These are phyloP conservation scores for Matsumyia berberina DNA, from an alignment of 2,888 invertebrate species.

Conservation along the genomic window DNA sequence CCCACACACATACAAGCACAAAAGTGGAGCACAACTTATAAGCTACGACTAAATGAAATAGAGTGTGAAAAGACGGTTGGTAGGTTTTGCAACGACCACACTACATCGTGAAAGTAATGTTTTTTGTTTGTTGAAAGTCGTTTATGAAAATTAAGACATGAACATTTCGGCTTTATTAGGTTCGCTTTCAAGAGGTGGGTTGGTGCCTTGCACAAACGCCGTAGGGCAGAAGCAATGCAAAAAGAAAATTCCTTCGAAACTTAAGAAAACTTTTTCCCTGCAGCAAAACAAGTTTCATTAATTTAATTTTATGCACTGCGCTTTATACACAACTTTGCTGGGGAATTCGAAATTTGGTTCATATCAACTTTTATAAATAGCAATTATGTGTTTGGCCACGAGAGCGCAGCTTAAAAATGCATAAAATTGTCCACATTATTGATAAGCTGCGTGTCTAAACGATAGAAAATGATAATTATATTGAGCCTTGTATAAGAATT, in stretches of 20 bases:
- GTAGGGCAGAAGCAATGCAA: not conserved
- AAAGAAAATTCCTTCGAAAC: conserved; percentile 15
- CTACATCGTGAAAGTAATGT: conserved; percentile 52
- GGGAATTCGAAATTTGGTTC: conserved; percentile 18
- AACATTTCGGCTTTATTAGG: conserved; percentile 61
- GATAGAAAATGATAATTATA: not conserved
- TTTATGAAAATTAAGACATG: conserved; percentile 68
- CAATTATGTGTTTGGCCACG: conserved; percentile 3
- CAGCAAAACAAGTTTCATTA: conserved; percentile 44
- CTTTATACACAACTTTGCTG: conserved; percentile 17
- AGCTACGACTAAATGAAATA: conserved; percentile 61
- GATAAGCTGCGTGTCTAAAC: not conserved
- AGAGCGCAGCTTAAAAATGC: not conserved
- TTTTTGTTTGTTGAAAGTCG: conserved; percentile 62
- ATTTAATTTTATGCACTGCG: conserved; percentile 50
- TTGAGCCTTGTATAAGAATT: not conserved
- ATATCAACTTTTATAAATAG: conserved; percentile 16
- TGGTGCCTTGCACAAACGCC: not conserved
- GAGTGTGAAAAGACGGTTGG: conserved; percentile 40
- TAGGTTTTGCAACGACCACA: conserved; percentile 10
- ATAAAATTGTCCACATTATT: not conserved
- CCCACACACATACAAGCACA: not conserved
- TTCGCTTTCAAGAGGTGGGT: not conserved
- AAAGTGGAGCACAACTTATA: conserved; percentile 17
- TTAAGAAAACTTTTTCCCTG: conserved; percentile 22